A percentile compares a stretch with the other conserved stretches of the same genome.
These are phyloP conservation scores for Lottia gigantea DNA, from an alignment of 2,888 invertebrate genomes.

Conservation along the genomic window DNA sequence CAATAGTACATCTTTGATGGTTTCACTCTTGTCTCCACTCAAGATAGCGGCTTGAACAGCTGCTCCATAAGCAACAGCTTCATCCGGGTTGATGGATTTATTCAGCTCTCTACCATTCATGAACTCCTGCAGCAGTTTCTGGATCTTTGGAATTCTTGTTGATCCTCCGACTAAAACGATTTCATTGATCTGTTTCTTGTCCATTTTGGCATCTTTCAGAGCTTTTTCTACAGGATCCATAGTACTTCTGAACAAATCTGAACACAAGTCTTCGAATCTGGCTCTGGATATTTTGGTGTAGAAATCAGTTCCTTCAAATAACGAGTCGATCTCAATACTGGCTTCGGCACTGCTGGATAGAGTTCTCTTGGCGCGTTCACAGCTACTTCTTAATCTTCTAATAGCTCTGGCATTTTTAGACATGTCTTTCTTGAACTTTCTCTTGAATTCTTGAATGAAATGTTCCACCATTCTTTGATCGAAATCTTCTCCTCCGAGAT, in stretches of 20 bases:
- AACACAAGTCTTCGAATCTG: constrained; percentile 59
- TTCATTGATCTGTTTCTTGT: constrained; percentile 81
- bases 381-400: constrained; percentile 57
- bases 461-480: constrained; percentile 57
- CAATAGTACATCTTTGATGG: constrained; percentile 85
- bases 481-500: constrained; percentile 64
- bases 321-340: constrained; percentile 59
- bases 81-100: constrained; percentile 85
- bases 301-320: constrained; percentile 60
- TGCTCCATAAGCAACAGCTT: constrained; percentile 84
- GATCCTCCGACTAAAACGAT: constrained; percentile 82
- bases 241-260: constrained; percentile 72
- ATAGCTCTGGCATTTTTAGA: constrained; percentile 49
- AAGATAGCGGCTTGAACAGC: constrained; percentile 73
- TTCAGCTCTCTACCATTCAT: constrained; percentile 58
- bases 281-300: constrained; percentile 61
- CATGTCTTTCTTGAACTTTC: constrained; percentile 56
- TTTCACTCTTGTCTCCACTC: constrained; percentile 75
- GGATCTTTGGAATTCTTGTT: constrained; percentile 62
- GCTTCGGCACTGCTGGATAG: constrained; percentile 56
- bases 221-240: constrained; percentile 84
- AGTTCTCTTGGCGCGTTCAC: constrained; percentile 61
- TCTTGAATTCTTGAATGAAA: constrained; percentile 56
- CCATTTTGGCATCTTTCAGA: constrained; percentile 81
- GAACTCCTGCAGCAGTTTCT: constrained; percentile 59